A percentile compares a stretch with the other conserved stretches of the same genome.
These are phyloP conservation scores for Polydesmus complanatus DNA, from an alignment of 2,888 invertebrate species.

Conservation along the genomic window DNA sequence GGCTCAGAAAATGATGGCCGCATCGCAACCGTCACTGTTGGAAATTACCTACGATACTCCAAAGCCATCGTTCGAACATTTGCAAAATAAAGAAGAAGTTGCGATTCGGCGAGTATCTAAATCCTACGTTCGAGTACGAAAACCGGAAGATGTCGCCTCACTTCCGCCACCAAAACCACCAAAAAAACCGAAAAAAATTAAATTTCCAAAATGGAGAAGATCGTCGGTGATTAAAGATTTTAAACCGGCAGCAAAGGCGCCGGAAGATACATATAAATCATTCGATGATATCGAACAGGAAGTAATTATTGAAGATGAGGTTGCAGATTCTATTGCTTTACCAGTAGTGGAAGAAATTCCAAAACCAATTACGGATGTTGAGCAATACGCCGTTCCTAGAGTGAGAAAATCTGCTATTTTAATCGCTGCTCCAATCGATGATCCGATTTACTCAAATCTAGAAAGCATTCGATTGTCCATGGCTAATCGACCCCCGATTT, in stretches of 20 bases:
- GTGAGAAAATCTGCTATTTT: background rate
- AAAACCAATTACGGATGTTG: background rate
- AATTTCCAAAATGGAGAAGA: background rate
- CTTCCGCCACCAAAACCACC: background rate
- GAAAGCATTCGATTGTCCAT: too few relatives aligned
- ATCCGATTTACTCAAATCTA: too few relatives aligned
- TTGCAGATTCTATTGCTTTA: background rate
- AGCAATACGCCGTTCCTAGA: background rate
- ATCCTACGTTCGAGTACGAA: conserved; percentile 4
- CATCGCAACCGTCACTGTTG: conserved; percentile 8
- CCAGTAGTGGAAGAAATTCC: background rate
- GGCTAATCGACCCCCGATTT: too few relatives aligned
- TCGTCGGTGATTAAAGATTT: too few relatives aligned
- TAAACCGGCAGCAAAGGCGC: background rate
- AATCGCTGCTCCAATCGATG: background rate
- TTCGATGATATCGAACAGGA: background rate
- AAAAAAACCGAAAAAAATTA: background rate
- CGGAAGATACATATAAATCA: background rate
- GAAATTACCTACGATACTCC: conserved; percentile 9
- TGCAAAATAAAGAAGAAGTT: background rate
- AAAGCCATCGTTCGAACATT: background rate
- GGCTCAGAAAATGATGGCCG: too few relatives aligned
- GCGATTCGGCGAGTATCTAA: background rate
- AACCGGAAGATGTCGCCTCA: background rate
- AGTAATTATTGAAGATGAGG: background rate